Conservation (phyloP, 2,113 vertebrate species). For the Erinaceus europaeus region DNA sequence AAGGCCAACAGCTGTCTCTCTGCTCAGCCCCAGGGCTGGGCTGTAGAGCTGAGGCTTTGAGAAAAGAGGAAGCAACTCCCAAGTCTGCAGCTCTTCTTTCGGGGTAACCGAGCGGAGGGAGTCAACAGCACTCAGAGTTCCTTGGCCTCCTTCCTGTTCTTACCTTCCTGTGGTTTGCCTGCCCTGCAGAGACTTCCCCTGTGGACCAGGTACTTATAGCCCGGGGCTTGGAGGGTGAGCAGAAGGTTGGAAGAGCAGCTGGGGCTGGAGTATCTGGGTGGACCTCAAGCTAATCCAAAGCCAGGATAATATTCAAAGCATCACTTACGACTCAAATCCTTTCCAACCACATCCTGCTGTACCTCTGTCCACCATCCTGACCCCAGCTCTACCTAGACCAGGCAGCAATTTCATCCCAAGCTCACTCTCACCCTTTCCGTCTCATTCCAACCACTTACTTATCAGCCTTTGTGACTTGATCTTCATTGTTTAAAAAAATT, state of each 20-base stretch:
- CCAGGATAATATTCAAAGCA: neutral
- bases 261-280: neutral
- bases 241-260: neutral
- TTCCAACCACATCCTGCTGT: neutral
- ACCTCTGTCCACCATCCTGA: neutral
- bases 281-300: neutral
- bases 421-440: neutral
- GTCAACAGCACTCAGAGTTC: neutral
- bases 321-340: neutral
- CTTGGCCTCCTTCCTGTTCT: neutral
- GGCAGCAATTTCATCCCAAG: neutral
- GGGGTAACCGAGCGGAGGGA: neutral
- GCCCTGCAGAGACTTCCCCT: neutral
- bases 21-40: neutral
- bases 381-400: too few species aligned
- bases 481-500: too few species aligned
- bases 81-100: neutral
- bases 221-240: neutral
- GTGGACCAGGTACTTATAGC: slow-evolving; percentile 7
- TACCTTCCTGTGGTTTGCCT: neutral
- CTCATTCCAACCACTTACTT: neutral
- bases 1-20: slow-evolving; percentile 54
- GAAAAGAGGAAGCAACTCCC: slow-evolving; percentile 48
- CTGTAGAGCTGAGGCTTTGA: neutral
- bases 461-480: too few species aligned